These are phyloP conservation scores for Ammodytes marinus DNA, from an alignment of 2,113 vertebrate genomes.

Conservation along the genomic window DNA sequence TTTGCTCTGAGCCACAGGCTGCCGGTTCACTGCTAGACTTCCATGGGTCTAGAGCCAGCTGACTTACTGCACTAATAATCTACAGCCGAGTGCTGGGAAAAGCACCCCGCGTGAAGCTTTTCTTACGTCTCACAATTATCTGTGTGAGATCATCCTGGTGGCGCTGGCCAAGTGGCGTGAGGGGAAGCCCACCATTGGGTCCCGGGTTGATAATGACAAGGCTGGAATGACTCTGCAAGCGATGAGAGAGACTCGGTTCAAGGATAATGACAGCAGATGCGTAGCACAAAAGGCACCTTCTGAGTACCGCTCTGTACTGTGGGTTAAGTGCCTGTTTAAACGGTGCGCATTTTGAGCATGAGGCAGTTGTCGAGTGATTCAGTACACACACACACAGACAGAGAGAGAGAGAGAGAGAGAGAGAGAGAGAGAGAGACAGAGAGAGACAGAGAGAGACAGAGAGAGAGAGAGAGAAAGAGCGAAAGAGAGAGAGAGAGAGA, in stretches of 20 bases:
- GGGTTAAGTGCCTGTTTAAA: constrained; percentile 66
- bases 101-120: neutral
- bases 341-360: constrained; percentile 29
- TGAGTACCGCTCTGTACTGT: constrained; percentile 30
- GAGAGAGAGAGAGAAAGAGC: no score
- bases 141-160: constrained; percentile 16
- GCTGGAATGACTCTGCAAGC: constrained; percentile 35
- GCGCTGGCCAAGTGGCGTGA: neutral
- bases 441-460: no score
- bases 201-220: constrained; percentile 19
- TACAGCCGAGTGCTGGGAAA: constrained; percentile 14
- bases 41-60: constrained; percentile 8
- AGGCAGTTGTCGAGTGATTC: constrained; percentile 23
- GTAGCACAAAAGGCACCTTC: constrained; percentile 35
- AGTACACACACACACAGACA: constrained; percentile 5
- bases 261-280: constrained; percentile 60
- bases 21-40: constrained; percentile 10
- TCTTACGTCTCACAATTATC: neutral
- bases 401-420: no score
- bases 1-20: constrained; percentile 36
- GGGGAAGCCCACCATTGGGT: constrained; percentile 3
- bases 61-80: constrained; percentile 46
- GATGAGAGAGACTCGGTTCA: constrained; percentile 55
- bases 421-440: no score
- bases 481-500: no score